Conservation (phyloP, 2,797 vertebrate genomes). For the Morelia viridis region DNA sequence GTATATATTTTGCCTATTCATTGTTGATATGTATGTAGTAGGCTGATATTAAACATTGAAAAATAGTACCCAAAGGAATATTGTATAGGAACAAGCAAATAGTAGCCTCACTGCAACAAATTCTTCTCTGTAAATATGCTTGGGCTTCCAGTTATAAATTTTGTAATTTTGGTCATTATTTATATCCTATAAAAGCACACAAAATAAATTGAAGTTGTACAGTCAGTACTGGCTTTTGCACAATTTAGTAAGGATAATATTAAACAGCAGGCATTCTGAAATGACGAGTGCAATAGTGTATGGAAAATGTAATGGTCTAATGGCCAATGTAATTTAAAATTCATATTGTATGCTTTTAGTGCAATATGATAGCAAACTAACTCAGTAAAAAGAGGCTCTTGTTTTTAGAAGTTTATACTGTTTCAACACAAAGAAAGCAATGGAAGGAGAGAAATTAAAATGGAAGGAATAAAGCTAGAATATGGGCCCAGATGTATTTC, state of each 20-base stretch:
- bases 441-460: not conserved
- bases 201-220: slow-evolving; percentile 96
- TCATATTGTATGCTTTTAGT: not conserved
- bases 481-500: not conserved
- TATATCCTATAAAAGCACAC: slow-evolving; percentile 99
- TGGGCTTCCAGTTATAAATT: slow-evolving; percentile 99
- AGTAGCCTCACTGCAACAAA: slow-evolving; percentile 88
- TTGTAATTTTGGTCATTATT: slow-evolving; percentile 99
- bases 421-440: not conserved
- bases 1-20: slow-evolving; percentile 98
- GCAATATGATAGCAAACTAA: not conserved
- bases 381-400: not conserved
- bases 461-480: not conserved
- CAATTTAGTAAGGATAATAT: slow-evolving; percentile 51
- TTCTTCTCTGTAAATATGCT: slow-evolving; percentile 90
- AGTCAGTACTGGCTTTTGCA: slow-evolving; percentile 72
- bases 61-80: slow-evolving; percentile 88
- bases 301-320: not conserved
- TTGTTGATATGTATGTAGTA: slow-evolving; percentile 97
- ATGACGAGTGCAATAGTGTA: not conserved
- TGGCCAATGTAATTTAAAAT: not conserved
- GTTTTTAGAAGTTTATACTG: not conserved
- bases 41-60: slow-evolving; percentile 82
- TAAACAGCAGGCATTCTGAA: not conserved
- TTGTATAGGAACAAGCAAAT: slow-evolving; percentile 83